These are phyloP conservation scores for Terebella lapidaria DNA, from an alignment of 2,888 invertebrate genomes.

Conservation along the genomic window DNA sequence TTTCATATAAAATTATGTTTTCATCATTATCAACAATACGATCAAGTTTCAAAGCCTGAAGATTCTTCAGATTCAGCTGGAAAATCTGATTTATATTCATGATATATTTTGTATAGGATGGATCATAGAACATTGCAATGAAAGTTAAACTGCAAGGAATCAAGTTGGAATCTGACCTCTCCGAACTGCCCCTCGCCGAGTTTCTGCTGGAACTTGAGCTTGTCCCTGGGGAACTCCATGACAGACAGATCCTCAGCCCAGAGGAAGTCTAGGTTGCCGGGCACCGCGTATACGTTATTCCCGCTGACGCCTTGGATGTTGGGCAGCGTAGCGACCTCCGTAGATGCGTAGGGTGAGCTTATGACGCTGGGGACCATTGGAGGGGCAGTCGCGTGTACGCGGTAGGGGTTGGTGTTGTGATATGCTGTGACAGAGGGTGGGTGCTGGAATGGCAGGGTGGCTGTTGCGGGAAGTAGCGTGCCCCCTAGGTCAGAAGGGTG, in stretches of 20 bases:
- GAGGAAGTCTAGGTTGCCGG: conserved; percentile 58
- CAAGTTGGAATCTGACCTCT: no score
- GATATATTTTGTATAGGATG: no score
- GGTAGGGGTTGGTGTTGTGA: conserved; percentile 7
- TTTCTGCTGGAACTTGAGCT: conserved; percentile 78
- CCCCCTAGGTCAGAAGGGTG: conserved; percentile 2
- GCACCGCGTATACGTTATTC: conserved; percentile 56
- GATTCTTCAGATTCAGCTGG: no score
- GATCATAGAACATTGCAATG: no score
- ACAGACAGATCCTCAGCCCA: conserved; percentile 40
- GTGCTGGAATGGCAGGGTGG: background rate
- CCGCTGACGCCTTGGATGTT: conserved; percentile 51
- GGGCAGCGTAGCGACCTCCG: conserved; percentile 15
- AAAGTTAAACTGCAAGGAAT: no score
- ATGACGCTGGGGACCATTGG: background rate
- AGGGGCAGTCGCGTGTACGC: background rate
- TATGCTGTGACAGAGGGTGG: background rate
- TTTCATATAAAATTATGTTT: no score
- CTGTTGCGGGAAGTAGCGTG: background rate
- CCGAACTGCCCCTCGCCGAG: conserved; percentile 83
- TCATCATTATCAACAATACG: no score
- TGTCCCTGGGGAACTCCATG: conserved; percentile 75
- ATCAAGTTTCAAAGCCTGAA: no score
- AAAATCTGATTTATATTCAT: no score
- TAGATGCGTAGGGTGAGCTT: conserved; percentile 8